Conservation (phyloP, 2,113 vertebrate genomes). For the Leuciscus idus region DNA sequence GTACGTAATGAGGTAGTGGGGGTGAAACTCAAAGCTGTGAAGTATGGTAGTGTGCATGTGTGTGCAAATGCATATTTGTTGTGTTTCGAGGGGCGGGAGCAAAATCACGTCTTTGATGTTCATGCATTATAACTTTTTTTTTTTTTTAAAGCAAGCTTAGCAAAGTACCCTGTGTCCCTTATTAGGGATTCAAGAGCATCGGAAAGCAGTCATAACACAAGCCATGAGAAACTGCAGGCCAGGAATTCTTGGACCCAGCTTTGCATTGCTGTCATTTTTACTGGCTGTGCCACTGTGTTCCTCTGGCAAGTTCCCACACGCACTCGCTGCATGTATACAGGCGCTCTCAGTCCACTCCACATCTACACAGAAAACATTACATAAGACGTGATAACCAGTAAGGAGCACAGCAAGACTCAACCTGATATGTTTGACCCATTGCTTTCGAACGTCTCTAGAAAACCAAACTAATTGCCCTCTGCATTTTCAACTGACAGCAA, state of each 20-base stretch:
- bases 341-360: constrained; percentile 28
- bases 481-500: constrained; percentile 39
- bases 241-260: neutral
- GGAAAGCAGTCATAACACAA: constrained; percentile 33
- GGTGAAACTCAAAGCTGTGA: constrained; percentile 24
- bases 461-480: constrained; percentile 35
- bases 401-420: constrained; percentile 34
- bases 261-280: constrained; percentile 42
- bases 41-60: neutral
- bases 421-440: neutral
- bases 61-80: constrained; percentile 15
- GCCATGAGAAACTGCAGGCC: neutral
- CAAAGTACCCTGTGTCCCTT: constrained; percentile 12
- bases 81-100: neutral
- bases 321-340: neutral
- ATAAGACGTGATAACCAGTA: constrained; percentile 48
- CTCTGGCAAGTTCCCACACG: constrained; percentile 46
- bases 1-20: constrained; percentile 17
- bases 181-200: constrained; percentile 24
- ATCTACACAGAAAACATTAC: constrained; percentile 42
- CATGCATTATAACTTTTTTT: neutral
- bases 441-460: neutral
- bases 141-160: neutral
- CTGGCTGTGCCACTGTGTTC: neutral
- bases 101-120: constrained; percentile 19